These are phyloP conservation scores for Leucopternis melanops DNA, from an alignment of 2,113 vertebrate species.

Conservation along the genomic window DNA sequence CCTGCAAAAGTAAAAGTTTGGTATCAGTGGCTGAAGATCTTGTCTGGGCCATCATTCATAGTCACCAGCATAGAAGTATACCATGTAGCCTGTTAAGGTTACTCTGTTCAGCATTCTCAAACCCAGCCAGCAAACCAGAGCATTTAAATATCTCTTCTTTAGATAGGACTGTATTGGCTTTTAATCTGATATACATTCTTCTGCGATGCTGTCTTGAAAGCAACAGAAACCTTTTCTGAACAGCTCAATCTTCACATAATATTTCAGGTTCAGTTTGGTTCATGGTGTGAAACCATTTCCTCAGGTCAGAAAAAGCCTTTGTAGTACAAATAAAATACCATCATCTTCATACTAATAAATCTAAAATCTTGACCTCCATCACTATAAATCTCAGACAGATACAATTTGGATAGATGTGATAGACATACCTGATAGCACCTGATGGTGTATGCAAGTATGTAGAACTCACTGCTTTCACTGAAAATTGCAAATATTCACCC, in stretches of 20 bases:
- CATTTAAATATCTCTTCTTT: background rate
- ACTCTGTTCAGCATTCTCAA: background rate
- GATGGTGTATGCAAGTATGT: background rate
- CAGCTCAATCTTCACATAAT: background rate
- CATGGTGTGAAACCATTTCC: background rate
- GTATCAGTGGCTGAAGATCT: background rate
- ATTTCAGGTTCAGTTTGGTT: background rate
- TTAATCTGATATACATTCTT: background rate
- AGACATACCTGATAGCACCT: background rate
- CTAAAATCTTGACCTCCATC: background rate
- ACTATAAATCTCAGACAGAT: background rate
- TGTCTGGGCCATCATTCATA: background rate
- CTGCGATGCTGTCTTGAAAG: background rate
- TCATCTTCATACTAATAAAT: background rate
- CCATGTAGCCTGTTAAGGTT: background rate
- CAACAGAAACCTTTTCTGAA: background rate
- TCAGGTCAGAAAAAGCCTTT: background rate
- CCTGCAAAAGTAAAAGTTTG: background rate
- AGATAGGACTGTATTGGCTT: background rate
- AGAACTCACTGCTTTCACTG: background rate
- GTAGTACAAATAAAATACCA: background rate
- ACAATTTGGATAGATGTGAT: background rate
- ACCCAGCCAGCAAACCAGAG: background rate
- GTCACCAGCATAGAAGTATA: background rate
- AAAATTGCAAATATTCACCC: background rate